These are phyloP conservation scores for Ceryle rudis DNA, from an alignment of 2,797 vertebrate species.

Conservation along the genomic window DNA sequence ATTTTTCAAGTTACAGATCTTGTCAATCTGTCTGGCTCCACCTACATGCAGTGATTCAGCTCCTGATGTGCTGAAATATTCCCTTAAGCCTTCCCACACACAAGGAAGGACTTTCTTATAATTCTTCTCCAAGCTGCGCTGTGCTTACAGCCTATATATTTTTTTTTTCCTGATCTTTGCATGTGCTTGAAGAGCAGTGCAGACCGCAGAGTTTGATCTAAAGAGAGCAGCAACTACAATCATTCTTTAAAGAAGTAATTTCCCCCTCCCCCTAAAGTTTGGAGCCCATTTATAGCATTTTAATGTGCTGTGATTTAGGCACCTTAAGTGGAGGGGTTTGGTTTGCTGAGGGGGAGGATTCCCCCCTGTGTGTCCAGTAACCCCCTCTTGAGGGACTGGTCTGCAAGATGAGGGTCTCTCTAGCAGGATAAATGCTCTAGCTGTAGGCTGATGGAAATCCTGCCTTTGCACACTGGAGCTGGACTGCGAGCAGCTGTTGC, in stretches of 20 bases:
- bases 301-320: background rate
- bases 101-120: background rate
- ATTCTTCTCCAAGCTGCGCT: background rate
- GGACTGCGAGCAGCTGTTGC: background rate
- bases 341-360: fast-evolving
- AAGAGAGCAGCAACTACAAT: background rate
- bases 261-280: background rate
- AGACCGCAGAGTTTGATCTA: background rate
- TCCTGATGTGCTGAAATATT: conserved; percentile 65
- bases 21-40: conserved; percentile 65
- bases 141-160: background rate
- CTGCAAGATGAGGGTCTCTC: background rate
- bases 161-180: background rate
- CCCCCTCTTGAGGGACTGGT: background rate
- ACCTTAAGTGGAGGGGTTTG: background rate
- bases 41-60: conserved; percentile 65
- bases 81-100: conserved; percentile 53
- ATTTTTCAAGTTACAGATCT: conserved; percentile 39
- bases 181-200: background rate
- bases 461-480: background rate
- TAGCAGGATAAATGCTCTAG: background rate
- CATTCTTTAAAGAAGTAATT: background rate
- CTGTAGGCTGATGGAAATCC: fast-evolving
- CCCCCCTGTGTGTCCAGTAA: fast-evolving
- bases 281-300: background rate